phyloP scores from a whole-genome alignment of 2,888 invertebrate species.

The Patella depressa region DNA sequence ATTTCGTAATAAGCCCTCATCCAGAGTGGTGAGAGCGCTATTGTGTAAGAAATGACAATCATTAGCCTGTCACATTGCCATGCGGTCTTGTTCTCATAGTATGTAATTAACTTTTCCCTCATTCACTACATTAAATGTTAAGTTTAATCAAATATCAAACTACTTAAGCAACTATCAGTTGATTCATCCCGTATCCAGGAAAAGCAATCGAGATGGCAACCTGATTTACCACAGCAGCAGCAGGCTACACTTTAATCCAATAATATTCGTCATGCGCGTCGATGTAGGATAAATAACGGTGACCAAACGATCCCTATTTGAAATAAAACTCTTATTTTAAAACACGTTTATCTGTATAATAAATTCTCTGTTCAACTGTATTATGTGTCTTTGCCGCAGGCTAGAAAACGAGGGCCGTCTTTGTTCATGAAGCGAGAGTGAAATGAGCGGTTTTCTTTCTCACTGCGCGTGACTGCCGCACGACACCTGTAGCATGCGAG shows the following conservation, averaged over 20 bases:
- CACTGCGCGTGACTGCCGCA: conserved; percentile 19
- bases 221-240: not conserved
- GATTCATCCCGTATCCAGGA: not conserved
- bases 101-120: not conserved
- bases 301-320: not conserved
- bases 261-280: not conserved
- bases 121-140: not conserved
- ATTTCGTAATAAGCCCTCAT: conserved; percentile 9
- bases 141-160: conserved; percentile 12
- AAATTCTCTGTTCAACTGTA: not conserved
- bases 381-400: not conserved
- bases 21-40: not conserved
- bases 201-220: not conserved
- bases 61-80: not conserved
- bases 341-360: not conserved
- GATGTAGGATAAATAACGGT: not conserved
- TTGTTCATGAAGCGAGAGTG: conserved; percentile 2
- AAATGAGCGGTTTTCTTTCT: conserved; percentile 8
- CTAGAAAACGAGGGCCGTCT: not conserved
- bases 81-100: not conserved
- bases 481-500: conserved; percentile 20
- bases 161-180: not conserved
- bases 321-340: too few species aligned
- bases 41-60: not conserved
- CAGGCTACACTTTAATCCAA: not conserved